phyloP scores from a whole-genome alignment of 2,888 invertebrate genomes.

The Helicoverpa assulta region DNA sequence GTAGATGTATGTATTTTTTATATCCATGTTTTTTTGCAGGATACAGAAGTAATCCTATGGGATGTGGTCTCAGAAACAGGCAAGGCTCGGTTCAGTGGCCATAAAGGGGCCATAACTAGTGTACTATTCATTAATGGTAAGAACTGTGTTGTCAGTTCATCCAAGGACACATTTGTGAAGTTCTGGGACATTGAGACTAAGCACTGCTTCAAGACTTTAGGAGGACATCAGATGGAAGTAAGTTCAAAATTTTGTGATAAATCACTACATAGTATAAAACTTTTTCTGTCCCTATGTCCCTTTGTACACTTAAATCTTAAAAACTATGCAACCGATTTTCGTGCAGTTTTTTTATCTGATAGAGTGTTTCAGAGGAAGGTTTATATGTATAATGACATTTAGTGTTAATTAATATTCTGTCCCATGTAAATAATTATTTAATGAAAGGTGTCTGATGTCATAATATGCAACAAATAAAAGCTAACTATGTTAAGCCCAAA shows the following conservation, averaged over 20 bases:
- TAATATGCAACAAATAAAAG: too few relatives aligned
- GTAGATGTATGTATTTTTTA: not conserved
- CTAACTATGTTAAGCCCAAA: too few relatives aligned
- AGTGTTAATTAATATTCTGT: too few relatives aligned
- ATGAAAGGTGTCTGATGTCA: too few relatives aligned
- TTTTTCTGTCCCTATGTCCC: too few relatives aligned
- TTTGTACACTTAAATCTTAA: too few relatives aligned
- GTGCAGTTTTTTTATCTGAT: too few relatives aligned
- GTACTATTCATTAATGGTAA: constrained; percentile 93
- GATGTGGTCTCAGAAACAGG: constrained; percentile 98
- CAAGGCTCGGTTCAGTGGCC: constrained; percentile 96
- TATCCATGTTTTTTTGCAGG: constrained; percentile 87
- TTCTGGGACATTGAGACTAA: constrained; percentile 99
- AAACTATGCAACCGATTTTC: too few relatives aligned
- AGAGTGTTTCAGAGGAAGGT: too few relatives aligned
- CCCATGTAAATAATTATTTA: too few relatives aligned
- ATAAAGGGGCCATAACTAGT: constrained; percentile 97
- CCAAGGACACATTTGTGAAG: constrained; percentile 98
- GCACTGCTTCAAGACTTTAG: constrained; percentile 98
- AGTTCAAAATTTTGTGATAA: constrained; percentile 16
- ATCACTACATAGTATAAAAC: too few relatives aligned
- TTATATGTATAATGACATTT: too few relatives aligned
- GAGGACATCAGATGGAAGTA: constrained; percentile 96
- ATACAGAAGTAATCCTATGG: constrained; percentile 98
- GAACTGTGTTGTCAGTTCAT: constrained; percentile 94